phyloP scores from a whole-genome alignment of 2,888 invertebrate genomes.

The Orthosia gothica region DNA sequence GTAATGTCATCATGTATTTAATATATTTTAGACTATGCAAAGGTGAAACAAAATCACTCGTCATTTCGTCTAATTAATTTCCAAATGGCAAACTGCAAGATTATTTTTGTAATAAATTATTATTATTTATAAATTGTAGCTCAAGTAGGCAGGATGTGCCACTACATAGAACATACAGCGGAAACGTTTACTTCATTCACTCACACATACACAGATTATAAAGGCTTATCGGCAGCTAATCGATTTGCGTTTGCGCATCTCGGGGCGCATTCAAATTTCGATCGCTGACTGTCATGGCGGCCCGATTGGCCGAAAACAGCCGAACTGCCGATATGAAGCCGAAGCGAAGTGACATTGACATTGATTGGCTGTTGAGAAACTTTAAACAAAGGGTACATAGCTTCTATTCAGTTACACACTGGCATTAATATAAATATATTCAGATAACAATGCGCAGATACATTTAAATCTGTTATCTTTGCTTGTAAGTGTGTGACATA shows the following conservation, averaged over 20 bases:
- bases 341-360: conserved; percentile 84
- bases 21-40: background rate
- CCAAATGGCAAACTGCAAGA: conserved; percentile 44
- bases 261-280: conserved; percentile 89
- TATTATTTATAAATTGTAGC: conserved; percentile 64
- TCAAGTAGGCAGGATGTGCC: conserved; percentile 75
- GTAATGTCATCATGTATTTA: background rate
- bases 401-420: conserved; percentile 47
- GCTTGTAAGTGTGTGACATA: conserved; percentile 3
- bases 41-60: conserved; percentile 8
- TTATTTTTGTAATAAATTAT: conserved; percentile 53
- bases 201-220: conserved; percentile 67
- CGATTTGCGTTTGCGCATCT: conserved; percentile 88
- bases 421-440: conserved; percentile 45
- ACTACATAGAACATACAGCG: conserved; percentile 79
- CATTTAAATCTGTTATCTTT: conserved; percentile 33
- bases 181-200: conserved; percentile 80
- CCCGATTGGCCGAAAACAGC: conserved; percentile 80
- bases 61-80: conserved; percentile 47
- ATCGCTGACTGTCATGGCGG: conserved; percentile 87
- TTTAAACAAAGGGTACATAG: conserved; percentile 72
- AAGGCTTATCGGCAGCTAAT: conserved; percentile 87
- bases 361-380: conserved; percentile 82
- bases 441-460: conserved; percentile 40
- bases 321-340: conserved; percentile 76